phyloP scores from a whole-genome alignment of 1,140 invertebrate species.

The Heliconius himera region DNA sequence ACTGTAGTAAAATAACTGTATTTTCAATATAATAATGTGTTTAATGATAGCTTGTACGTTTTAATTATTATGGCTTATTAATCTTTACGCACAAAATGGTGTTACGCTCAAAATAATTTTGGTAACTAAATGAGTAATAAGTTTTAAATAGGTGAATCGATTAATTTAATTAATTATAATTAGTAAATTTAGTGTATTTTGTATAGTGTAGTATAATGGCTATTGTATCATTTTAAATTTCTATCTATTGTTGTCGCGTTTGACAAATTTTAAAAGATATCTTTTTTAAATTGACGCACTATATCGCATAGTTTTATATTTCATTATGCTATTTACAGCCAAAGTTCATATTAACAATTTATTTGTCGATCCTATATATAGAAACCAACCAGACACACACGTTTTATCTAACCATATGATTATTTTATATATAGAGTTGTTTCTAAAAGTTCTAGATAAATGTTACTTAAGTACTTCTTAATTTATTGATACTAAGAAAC shows the following conservation, averaged over 20 bases:
- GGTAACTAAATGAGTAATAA: neutral
- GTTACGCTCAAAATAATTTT: neutral
- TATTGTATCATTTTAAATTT: too few relatives aligned
- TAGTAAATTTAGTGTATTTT: too few relatives aligned
- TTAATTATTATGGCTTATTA: neutral
- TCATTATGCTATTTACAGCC: too few relatives aligned
- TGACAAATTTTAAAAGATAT: too few relatives aligned
- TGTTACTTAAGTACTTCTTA: neutral
- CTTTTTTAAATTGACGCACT: too few relatives aligned
- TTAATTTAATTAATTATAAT: neutral
- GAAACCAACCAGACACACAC: neutral
- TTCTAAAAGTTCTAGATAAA: neutral
- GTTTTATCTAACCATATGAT: neutral
- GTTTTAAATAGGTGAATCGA: neutral
- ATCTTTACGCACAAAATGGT: neutral
- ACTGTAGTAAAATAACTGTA: conserved; percentile 10
- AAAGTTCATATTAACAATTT: neutral
- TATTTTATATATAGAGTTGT: neutral
- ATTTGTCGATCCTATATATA: neutral
- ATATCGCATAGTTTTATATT: neutral
- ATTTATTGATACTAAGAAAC: conserved; percentile 1
- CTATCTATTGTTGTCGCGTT: too few relatives aligned
- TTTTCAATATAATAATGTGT: neutral
- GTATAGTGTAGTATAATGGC: too few relatives aligned
- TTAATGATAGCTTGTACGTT: conserved; percentile 3